Evolutionary conservation across 2,888 invertebrate genomes (phyloP), one percentile per base, ranked within the genome.

Genomic region (Sphecodes monilicornis): DNA sequence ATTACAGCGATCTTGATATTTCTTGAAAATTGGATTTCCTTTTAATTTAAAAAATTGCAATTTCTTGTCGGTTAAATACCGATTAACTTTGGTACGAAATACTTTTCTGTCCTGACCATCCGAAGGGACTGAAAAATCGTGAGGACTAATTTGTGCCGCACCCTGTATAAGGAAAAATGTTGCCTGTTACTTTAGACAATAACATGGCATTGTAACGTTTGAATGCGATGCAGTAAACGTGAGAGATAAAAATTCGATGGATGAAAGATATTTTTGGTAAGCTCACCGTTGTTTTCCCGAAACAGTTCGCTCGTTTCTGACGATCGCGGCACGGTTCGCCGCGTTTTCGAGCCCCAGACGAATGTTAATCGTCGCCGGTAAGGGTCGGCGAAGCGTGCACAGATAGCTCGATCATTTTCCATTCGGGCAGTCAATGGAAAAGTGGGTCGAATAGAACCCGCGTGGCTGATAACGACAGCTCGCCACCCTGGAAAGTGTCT

Each of bases 331-430:
- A 32, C 64, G 18, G 64, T 36, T 26, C 36, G 36, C 46, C 22
- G 26, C 4, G 5, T 16, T 18, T 6, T n/a, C 32, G 11, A 50
- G 50, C 50, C 50, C 50, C 50, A 50, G 5, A 43, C 43, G 64
- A 68, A 68, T 68, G n/a, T 36, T 22, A 39, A 64, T 18, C 16
- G 16, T 18, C 16, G n/a, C 6, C 22, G n/a, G 66, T 11, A 22
- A 22, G 50, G 66, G 26, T 46, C 50, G 54, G 66, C 69, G 57
- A 80, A 80, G 50, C 79, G 76, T 70, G 69, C n/a, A 74, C 22
- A 83, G 76, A 80, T 71, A 29, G 72, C 68, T 29, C 76, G 80
- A 86, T 86, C 80, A 83, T 86, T 86, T 86, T 77, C 80, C 80
- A 73, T 70, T 78, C 78, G 69, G 46, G 46, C 76, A 70, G 76